These are phyloP conservation scores for Drosophila ambigua DNA, from an alignment of 1,140 invertebrate genomes.

Conservation along the genomic window DNA sequence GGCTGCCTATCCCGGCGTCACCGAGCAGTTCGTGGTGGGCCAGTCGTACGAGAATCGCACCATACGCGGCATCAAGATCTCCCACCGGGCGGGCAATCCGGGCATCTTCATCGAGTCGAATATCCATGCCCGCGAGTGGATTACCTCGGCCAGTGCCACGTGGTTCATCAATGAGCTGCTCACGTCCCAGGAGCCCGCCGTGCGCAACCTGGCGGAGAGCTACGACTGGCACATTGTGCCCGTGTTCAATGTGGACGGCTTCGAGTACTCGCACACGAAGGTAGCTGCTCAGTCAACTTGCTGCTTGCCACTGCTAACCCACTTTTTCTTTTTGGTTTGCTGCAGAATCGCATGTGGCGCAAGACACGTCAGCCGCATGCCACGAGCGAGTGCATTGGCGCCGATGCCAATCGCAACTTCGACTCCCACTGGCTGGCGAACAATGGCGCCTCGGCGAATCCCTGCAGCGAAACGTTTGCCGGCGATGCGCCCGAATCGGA, in stretches of 20 bases:
- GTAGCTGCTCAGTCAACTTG: slow-evolving; percentile 43
- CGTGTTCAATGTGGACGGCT: slow-evolving; percentile 90
- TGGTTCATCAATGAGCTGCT: slow-evolving; percentile 86
- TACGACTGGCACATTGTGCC: slow-evolving; percentile 89
- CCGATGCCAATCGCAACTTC: slow-evolving; percentile 89
- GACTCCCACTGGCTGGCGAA: slow-evolving; percentile 87
- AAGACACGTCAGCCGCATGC: slow-evolving; percentile 84
- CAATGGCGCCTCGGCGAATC: slow-evolving; percentile 67
- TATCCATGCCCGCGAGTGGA: slow-evolving; percentile 86
- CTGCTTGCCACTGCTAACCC: no score
- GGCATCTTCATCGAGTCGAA: slow-evolving; percentile 86
- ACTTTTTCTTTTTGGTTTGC: no score
- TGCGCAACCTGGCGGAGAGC: slow-evolving; percentile 82
- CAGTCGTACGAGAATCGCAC: slow-evolving; percentile 86
- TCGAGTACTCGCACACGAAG: slow-evolving; percentile 86
- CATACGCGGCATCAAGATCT: slow-evolving; percentile 87
- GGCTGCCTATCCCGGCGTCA: slow-evolving; percentile 66
- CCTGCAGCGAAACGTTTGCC: slow-evolving; percentile 88
- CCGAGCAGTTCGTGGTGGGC: slow-evolving; percentile 72
- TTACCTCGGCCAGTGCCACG: slow-evolving; percentile 85
- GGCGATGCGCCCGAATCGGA: slow-evolving; percentile 90
- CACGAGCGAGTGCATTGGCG: slow-evolving; percentile 85
- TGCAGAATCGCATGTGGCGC: slow-evolving; percentile 84
- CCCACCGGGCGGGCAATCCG: slow-evolving; percentile 85
- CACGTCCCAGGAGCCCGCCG: slow-evolving; percentile 62